Evolutionary conservation across 2,113 vertebrate genomes (phyloP), one percentile per base, ranked within the genome.

Genomic region (Terrapene triunguis): DNA sequence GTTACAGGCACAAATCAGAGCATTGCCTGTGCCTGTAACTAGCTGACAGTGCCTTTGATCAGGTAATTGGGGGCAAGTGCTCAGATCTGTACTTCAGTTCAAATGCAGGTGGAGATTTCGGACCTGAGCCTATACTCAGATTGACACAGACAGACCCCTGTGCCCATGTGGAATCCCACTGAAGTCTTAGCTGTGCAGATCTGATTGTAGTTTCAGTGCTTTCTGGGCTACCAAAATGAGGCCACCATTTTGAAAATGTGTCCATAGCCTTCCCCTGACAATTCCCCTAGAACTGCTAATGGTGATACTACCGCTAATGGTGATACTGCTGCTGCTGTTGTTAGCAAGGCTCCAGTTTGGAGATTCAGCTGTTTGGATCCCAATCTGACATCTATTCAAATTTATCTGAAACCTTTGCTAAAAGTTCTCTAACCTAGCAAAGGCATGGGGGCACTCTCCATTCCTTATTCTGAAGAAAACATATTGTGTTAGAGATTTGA

Each of bases 71-170:
- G 12, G 11, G 25, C 3, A 78, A 47, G 27, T 0, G 0, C 32
- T 2, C 2, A 8, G 62, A 29, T 9, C 1, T 53, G 29, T 0
- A 0, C 1, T 92, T 51, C 72, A 21, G 78, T 9, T 54, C 47
- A 78, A 78, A 78, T 78, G 38, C 24, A 54, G 44, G 44, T 54
- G 65, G 10, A 5, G 17, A 22, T 72, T 85, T 86, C 13, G n/a
- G 51, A 54, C n/a, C n/a, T 32, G 11, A 44, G 17, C 29, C n/a
- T 32, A 25, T 69, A 32, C 24, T 54, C 25, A 42, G 69, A 29
- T 42, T 59, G 53, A 29, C 54, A 10, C 5, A 11, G 42, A 12
- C 12, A 57, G 22, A 87, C 24, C 21, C 27, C 12, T 42, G 21
- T 47, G 27, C 44, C 32, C 21, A 42, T 35, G 21, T 47, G 8